A percentile compares a stretch with the other conserved stretches of the same genome.
Conservation (phyloP, 2,888 invertebrate genomes). For the Eristalis intricaria region DNA sequence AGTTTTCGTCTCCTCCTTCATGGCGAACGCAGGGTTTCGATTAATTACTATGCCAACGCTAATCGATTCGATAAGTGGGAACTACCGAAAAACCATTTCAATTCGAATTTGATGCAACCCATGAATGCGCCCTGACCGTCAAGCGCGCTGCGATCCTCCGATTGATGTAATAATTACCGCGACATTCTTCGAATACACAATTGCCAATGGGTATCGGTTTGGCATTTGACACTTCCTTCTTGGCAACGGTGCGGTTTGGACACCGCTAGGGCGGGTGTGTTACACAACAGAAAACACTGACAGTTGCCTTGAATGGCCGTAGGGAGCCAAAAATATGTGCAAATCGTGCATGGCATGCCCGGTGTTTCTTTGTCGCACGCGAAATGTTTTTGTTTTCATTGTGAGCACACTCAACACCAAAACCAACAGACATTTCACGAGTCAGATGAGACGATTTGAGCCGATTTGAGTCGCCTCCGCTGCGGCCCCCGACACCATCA, state of each 20-base stretch:
- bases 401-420: background rate
- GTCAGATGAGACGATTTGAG: constrained; percentile 25
- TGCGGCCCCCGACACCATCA: constrained; percentile 1
- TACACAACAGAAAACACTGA: constrained; percentile 35
- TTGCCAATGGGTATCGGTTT: constrained; percentile 12
- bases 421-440: constrained; percentile 23
- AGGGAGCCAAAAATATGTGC: constrained; percentile 29
- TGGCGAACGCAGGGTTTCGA: background rate
- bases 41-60: constrained; percentile 16
- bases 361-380: background rate
- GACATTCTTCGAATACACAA: constrained; percentile 53
- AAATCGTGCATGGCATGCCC: constrained; percentile 26
- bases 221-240: constrained; percentile 39
- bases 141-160: background rate
- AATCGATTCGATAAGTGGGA: constrained; percentile 16
- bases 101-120: background rate
- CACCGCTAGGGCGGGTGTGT: constrained; percentile 11
- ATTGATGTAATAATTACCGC: constrained; percentile 57
- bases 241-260: constrained; percentile 11
- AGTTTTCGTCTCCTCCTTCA: background rate
- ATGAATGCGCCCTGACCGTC: constrained; percentile 2
- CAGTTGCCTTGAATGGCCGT: constrained; percentile 9
- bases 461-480: background rate
- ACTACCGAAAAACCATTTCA: background rate
- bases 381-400: background rate